These are phyloP conservation scores for Phrynosoma platyrhinos DNA, from an alignment of 2,113 vertebrate genomes.

Conservation along the genomic window DNA sequence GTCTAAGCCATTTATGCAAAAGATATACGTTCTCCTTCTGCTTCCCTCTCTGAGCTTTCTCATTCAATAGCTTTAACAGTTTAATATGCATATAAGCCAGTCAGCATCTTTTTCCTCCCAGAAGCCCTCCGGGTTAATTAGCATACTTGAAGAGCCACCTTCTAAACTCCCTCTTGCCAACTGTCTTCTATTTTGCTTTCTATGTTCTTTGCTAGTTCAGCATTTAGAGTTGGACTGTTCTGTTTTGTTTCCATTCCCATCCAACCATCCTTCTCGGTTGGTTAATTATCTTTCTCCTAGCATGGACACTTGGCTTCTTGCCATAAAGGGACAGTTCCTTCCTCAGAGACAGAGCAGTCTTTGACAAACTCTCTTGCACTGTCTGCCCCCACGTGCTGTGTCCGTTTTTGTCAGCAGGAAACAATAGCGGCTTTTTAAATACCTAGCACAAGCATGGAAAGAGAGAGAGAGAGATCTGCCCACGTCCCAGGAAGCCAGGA, in stretches of 20 bases:
- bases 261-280: slow-evolving; percentile 9
- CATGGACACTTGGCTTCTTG: slow-evolving; percentile 17
- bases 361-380: background rate
- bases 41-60: slow-evolving; percentile 7
- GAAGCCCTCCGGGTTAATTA: slow-evolving; percentile 41
- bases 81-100: slow-evolving; percentile 29
- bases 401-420: background rate
- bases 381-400: background rate
- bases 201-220: slow-evolving; percentile 39
- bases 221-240: background rate
- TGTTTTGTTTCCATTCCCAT: background rate
- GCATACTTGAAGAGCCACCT: slow-evolving; percentile 34
- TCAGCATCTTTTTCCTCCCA: slow-evolving; percentile 40
- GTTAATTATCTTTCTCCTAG: slow-evolving; percentile 36
- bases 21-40: background rate
- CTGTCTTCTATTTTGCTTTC: slow-evolving; percentile 17
- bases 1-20: slow-evolving; percentile 4
- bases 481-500: rapidly evolving
- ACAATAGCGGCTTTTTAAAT: background rate
- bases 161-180: slow-evolving; percentile 24
- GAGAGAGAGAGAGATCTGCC: background rate
- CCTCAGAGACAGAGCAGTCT: background rate
- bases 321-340: slow-evolving; percentile 27
- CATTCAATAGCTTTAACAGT: slow-evolving; percentile 30
- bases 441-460: background rate